Evolutionary conservation across 2,113 vertebrate genomes (phyloP), one percentile per base, ranked within the genome.

Genomic region (Actenoides lindsayi): DNA sequence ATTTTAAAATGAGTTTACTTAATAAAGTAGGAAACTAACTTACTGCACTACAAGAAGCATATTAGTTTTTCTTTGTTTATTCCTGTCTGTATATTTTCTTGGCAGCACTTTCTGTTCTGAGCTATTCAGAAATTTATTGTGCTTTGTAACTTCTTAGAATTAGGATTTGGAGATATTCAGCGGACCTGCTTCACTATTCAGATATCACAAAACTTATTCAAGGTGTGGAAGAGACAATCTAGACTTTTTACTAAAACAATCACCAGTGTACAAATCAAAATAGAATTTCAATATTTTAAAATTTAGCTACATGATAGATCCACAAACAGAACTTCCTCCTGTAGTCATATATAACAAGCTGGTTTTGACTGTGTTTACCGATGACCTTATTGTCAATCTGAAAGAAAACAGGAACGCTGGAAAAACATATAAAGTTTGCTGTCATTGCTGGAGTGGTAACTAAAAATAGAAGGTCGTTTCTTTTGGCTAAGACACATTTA

Each of bases 151-250:
- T 5, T 44, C 30, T 64, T 71, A 46, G 41, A 87, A 50, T 30
- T 41, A 78, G 19, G 51, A 73, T 80, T 35, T 80, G 17, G 11
- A 39, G 8, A 70, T 84, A 84, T 89, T 91, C 21, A 87, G 17
- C n/a, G 65, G 17, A 64, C 75, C 12, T 79, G 6, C 37, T 63
- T 90, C 1, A 1, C 7, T 79, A n/a, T 28, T 77, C 19, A 41
- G 14, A 44, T 53, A 59, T 35, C 41, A 78, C 24, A 54, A 71
- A 89, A 71, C 6, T 46, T 74, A 21, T 21, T 44, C 25, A 59
- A 79, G 2, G 1, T 31, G 4, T 71, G 53, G 23, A 92, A 87
- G 8, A 18, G 3, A 68, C 7, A 59, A 67, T 6, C 0, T 4
- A 64, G 12, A 14, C 3, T 17, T 79, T 75, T 75, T 68, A 44